phyloP scores from a whole-genome alignment of 2,113 vertebrate genomes.

The Saimiri boliviensis region DNA sequence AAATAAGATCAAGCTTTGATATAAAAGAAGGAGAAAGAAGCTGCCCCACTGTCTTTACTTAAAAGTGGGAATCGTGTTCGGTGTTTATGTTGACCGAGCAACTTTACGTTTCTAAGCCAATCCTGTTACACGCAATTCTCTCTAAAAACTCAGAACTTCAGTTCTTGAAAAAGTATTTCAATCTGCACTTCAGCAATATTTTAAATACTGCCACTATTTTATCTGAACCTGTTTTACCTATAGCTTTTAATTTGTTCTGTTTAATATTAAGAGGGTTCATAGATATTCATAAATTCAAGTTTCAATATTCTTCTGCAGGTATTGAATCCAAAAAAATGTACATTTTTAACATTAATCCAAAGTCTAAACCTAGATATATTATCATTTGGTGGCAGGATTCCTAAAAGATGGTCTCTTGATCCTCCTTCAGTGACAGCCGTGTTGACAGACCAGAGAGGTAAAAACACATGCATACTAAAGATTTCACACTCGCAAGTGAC shows the following conservation, averaged over 20 bases:
- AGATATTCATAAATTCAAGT: background rate
- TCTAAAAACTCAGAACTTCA: background rate
- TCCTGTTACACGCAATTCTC: background rate
- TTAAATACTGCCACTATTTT: background rate
- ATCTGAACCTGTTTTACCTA: background rate
- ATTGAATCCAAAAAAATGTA: constrained; percentile 47
- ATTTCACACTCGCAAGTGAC: background rate
- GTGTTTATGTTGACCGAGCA: background rate
- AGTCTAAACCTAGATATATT: background rate
- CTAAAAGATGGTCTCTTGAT: background rate
- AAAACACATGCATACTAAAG: background rate
- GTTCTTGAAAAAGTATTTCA: background rate
- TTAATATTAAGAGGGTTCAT: background rate
- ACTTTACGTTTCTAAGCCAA: background rate
- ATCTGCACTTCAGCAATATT: background rate
- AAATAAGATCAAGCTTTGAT: background rate
- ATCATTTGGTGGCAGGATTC: background rate
- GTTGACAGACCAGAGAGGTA: rapidly evolving
- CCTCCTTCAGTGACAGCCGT: background rate
- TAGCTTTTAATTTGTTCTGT: background rate
- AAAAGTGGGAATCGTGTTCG: background rate
- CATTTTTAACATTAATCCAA: background rate
- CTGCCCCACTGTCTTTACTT: background rate
- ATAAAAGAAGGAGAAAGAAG: background rate
- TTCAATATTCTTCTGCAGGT: constrained; percentile 50